These are phyloP conservation scores for Chamaea fasciata DNA, from an alignment of 2,113 vertebrate genomes.

Conservation along the genomic window DNA sequence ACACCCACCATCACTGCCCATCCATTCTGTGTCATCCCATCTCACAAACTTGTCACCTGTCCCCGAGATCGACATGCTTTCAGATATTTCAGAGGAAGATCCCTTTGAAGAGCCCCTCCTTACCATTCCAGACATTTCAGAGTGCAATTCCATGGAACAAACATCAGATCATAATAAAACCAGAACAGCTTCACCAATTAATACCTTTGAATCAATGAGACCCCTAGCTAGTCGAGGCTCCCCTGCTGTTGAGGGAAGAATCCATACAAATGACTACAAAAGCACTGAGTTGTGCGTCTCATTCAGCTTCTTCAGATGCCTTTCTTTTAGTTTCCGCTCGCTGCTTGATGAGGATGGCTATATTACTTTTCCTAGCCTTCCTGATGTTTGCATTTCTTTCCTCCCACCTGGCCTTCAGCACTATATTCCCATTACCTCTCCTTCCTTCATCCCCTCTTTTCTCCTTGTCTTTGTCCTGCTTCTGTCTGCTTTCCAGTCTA, in stretches of 20 bases:
- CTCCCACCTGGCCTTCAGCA: constrained; percentile 70
- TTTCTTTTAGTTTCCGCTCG: constrained; percentile 59
- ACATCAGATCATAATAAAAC: not conserved
- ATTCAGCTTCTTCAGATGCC: constrained; percentile 65
- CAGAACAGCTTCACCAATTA: not conserved
- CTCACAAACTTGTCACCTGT: constrained; percentile 77
- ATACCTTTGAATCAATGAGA: not conserved
- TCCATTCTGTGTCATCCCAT: constrained; percentile 72
- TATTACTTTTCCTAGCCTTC: constrained; percentile 78
- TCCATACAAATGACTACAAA: not conserved
- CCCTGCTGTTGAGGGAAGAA: not conserved
- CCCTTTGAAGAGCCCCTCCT: constrained; percentile 63
- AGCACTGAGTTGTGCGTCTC: constrained; percentile 51
- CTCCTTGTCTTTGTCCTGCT: constrained; percentile 86
- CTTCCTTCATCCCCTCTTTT: constrained; percentile 85
- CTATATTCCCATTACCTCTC: constrained; percentile 73
- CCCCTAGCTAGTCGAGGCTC: not conserved
- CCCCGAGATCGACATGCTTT: constrained; percentile 85
- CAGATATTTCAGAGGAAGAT: constrained; percentile 90
- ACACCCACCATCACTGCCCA: constrained; percentile 78
- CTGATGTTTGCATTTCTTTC: constrained; percentile 76
- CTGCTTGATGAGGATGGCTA: constrained; percentile 80
- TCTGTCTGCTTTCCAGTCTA: constrained; percentile 88
- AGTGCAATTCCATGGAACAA: constrained; percentile 32
- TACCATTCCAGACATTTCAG: constrained; percentile 44